Base-by-base conservation (phyloP, 2,113 vertebrate genomes). In the Scatophagus argus region DNA sequence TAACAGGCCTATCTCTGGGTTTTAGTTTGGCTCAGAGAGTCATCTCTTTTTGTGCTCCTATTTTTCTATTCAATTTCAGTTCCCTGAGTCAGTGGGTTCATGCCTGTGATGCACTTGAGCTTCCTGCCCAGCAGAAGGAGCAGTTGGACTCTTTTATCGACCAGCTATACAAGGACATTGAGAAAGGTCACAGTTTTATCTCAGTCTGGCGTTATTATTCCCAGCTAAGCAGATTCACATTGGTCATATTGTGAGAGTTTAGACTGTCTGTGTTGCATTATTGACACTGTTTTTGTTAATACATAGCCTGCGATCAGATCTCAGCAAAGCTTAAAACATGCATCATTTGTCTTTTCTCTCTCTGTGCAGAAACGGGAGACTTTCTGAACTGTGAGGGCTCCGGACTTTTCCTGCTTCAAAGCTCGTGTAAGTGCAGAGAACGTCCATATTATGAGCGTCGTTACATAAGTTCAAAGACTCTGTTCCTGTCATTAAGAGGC, bases 371-470 rank as follows among this genome's bases (percentile, higher is more conserved):
- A 90, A 99, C 97, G 0, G 98, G 98, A 46, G 98, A 99, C 84
- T 99, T 99, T 89, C 95, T 99, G 61, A 99, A 99, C 95, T 99
- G 97, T n/a, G 98, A 99, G 91, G 97, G 98, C 13, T 99, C 98
- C 0, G 98, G 98, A 65, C 96, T 99, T n/a, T 99, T 97, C 44
- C 87, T 98, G 83, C 96, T 99, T 67, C 98, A 99, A 86, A 99
- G 98, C 94, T 97, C 97, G 89, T 99, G 98, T 99, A 83, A 99
- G 98, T 96, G 60, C 21, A 34, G 21, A 54, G 17, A 56, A 21
- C 7, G 52, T 44, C 6, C n/a, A 9, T 36, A 60, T 27, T 34
- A 44, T 36, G 39, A 71, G 17, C 1, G 7, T 46, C 39, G 73
- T 78, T 67, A 23, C 34, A 72, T 67, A 44, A 34, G 5, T 49